Percentiles rank a stretch among this genome's conserved stretches.
phyloP scores from a whole-genome alignment of 2,888 invertebrate genomes.

The Julus scanicus region DNA sequence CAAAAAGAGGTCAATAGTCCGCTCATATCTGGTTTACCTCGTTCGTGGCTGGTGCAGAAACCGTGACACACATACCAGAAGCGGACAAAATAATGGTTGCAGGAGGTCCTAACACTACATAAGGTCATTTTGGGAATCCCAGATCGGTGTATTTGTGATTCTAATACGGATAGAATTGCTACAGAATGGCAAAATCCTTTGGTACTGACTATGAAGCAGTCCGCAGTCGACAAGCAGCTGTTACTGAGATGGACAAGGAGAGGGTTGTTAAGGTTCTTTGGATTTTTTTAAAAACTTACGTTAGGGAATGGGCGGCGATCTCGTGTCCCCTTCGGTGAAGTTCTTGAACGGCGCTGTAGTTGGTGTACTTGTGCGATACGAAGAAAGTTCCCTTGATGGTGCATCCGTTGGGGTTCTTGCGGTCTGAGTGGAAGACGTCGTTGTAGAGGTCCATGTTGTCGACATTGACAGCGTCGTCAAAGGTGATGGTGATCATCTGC shows the following conservation, averaged over 20 bases:
- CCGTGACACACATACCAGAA: too few relatives aligned
- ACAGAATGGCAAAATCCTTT: too few relatives aligned
- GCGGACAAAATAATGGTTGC: too few relatives aligned
- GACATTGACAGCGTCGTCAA: constrained; percentile 94
- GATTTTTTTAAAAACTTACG: constrained; percentile 70
- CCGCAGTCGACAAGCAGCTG: too few relatives aligned
- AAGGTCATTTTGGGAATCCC: too few relatives aligned
- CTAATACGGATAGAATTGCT: too few relatives aligned
- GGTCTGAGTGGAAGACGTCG: constrained; percentile 88
- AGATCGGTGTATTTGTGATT: too few relatives aligned
- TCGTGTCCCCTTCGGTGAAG: constrained; percentile 92
- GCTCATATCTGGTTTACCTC: too few relatives aligned
- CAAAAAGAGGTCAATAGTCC: too few relatives aligned
- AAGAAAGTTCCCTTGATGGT: constrained; percentile 93
- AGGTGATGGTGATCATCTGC: constrained; percentile 94
- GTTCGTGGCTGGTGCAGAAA: too few relatives aligned
- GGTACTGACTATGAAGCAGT: too few relatives aligned
- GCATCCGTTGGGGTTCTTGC: constrained; percentile 93
- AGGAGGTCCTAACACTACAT: too few relatives aligned
- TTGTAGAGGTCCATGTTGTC: constrained; percentile 94
- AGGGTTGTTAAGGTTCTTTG: neutral
- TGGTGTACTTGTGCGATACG: constrained; percentile 91
- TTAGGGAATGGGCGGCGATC: constrained; percentile 92
- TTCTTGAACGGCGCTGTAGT: constrained; percentile 92
- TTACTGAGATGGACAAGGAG: neutral